Evolutionary conservation across 2,797 vertebrate species (phyloP), one percentile per base, ranked within the genome.

Genomic region (Mico argentatus): DNA sequence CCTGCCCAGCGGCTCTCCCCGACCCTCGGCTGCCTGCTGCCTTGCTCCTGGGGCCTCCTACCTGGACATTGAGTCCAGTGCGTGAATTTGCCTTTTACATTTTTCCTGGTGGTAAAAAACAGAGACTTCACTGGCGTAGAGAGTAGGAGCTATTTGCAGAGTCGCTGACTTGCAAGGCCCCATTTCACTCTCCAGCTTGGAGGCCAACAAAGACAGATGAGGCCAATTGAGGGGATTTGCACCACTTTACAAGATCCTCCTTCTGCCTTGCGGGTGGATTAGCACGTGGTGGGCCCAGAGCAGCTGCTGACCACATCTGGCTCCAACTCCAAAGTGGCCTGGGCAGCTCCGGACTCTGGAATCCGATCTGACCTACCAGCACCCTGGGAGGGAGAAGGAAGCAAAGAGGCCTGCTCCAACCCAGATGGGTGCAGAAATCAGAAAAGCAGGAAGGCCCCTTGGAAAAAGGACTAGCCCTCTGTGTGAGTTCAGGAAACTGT

Each of bases 301-400:
- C 95, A 97, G 97, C 95, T 97, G 92, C 97, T 97, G 96, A 91
- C 96, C 95, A 98, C 97, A 97, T 97, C 98, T 98, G 97, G 97
- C 82, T 82, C 88, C 77, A 87, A 67, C 92, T 96, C 95, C 88
- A 88, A 83, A 95, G 96, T 89, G 57, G 92, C 88, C 90, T 86
- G 75, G 90, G 87, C 55, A 82, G 88, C 80, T 82, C 64, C 4
- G 4, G 73, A 70, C 77, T 94, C 82, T 6, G 39, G 75, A 77
- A 94, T 22, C 44, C 0, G 2, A 52, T 52, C 83, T 80, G 59
- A n/a, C 67, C 77, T 46, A 41, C 81, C 10, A 36, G 90, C 41
- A 75, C 50, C 81, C 85, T 22, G 50, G 52, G 50, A 59, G 67
- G 61, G 33, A 55, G 36, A 88, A 90, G 61, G 67, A 91, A 70